Evolutionary conservation across 2,888 invertebrate species (phyloP).

Genomic region (Cheilosia soror): DNA sequence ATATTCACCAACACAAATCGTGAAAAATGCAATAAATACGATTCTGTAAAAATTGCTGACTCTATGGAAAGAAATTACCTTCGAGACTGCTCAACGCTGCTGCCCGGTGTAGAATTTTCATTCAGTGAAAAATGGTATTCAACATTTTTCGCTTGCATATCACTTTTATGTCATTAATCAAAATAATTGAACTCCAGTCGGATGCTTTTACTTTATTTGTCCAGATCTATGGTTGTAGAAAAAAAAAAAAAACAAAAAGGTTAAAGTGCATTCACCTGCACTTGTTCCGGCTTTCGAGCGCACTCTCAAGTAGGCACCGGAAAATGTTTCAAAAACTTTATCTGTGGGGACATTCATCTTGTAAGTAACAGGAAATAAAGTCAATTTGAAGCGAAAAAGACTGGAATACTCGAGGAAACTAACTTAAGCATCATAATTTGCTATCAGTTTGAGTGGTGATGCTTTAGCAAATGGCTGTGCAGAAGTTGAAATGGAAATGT

Average conservation of each 20-base stretch:
- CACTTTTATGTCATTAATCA: not conserved
- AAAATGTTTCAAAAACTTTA: constrained; percentile 2
- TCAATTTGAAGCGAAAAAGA: not conserved
- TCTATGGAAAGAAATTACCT: not conserved
- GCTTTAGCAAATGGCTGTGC: not conserved
- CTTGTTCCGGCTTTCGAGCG: not conserved
- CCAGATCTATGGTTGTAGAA: not conserved
- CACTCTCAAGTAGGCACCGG: not conserved
- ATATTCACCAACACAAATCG: not conserved
- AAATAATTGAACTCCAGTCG: not conserved
- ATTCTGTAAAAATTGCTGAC: not conserved
- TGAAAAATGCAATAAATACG: constrained; percentile 6
- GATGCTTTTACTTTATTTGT: too few relatives aligned
- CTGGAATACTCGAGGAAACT: not conserved
- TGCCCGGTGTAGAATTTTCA: too few relatives aligned
- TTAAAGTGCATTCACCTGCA: constrained; percentile 4
- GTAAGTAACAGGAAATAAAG: not conserved
- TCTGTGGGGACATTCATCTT: not conserved
- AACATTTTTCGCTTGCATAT: too few relatives aligned
- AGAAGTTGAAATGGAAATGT: not conserved
- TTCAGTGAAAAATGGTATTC: too few relatives aligned
- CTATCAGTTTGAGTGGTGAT: not conserved
- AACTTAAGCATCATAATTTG: not conserved
- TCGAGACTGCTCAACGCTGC: too few relatives aligned
- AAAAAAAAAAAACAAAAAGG: not conserved